Conservation (phyloP, 2,113 vertebrate species). For the Amphiprion ocellaris region DNA sequence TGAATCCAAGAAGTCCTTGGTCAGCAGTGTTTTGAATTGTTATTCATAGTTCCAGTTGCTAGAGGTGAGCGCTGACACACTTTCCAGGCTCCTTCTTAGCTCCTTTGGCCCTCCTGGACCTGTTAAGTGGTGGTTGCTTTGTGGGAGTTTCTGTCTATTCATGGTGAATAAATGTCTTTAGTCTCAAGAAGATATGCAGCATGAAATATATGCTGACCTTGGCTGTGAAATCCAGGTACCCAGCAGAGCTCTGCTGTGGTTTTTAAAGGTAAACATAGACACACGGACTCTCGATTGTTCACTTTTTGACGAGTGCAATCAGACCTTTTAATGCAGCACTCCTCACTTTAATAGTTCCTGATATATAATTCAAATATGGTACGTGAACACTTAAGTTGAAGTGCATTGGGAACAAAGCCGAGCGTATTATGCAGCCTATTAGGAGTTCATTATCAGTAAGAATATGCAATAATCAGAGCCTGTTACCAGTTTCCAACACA, state of each 20-base stretch:
- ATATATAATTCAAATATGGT: conserved; percentile 14
- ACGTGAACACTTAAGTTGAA: conserved; percentile 27
- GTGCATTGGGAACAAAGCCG: conserved; percentile 1
- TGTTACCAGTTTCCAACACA: background rate
- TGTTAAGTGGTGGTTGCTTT: background rate
- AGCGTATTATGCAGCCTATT: conserved; percentile 1
- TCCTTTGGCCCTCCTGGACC: too few species aligned
- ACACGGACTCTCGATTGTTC: background rate
- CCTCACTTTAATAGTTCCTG: conserved; percentile 11
- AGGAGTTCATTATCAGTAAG: background rate
- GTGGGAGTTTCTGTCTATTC: background rate
- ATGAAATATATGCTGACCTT: background rate
- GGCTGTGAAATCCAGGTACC: background rate
- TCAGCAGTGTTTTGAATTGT: background rate
- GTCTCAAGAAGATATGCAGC: background rate
- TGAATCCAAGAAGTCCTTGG: background rate
- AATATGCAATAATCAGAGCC: background rate
- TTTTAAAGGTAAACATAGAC: background rate
- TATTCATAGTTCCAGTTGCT: background rate
- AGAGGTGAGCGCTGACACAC: background rate
- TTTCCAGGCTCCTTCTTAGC: background rate
- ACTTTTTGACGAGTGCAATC: conserved; percentile 3
- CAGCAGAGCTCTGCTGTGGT: background rate
- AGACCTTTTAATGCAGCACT: conserved; percentile 34
- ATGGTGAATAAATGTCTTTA: background rate